Evolutionary conservation across 2,113 vertebrate species (phyloP).

Genomic region (Gracilinanus agilis): DNA sequence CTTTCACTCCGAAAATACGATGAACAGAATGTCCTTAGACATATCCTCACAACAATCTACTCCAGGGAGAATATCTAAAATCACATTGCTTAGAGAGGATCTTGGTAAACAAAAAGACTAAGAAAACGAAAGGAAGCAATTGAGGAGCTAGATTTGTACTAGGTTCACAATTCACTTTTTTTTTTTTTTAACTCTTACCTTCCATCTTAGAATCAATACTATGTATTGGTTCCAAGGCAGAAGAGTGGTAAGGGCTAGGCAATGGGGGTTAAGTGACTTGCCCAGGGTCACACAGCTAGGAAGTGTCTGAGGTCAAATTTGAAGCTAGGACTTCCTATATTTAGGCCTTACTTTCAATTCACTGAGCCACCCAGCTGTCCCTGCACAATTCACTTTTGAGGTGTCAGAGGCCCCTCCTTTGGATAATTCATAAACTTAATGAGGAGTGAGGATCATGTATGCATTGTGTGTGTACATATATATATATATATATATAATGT

Average conservation of each 20-base stretch:
- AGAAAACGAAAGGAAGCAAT: slow-evolving; percentile 33
- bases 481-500: neutral
- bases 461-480: neutral
- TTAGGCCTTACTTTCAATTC: too few relatives aligned
- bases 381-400: slow-evolving; percentile 22
- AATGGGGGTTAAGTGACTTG: too few relatives aligned
- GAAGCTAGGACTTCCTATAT: too few relatives aligned
- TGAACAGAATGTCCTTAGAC: neutral
- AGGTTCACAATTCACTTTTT: slow-evolving; percentile 33
- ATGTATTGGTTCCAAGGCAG: too few relatives aligned
- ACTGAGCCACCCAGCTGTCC: too few relatives aligned
- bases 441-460: neutral
- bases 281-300: too few relatives aligned
- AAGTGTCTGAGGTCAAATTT: too few relatives aligned
- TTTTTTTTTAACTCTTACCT: neutral
- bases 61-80: slow-evolving; percentile 19
- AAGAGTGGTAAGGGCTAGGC: too few relatives aligned
- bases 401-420: slow-evolving; percentile 47
- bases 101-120: slow-evolving; percentile 32
- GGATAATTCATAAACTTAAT: neutral
- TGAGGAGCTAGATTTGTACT: slow-evolving; percentile 34
- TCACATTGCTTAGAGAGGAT: neutral
- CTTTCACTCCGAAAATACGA: neutral
- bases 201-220: too few relatives aligned
- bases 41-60: neutral